Percentiles rank a stretch among this genome's conserved stretches.
Conservation (phyloP, 2,113 vertebrate species). For the Chaetodon auriga region DNA sequence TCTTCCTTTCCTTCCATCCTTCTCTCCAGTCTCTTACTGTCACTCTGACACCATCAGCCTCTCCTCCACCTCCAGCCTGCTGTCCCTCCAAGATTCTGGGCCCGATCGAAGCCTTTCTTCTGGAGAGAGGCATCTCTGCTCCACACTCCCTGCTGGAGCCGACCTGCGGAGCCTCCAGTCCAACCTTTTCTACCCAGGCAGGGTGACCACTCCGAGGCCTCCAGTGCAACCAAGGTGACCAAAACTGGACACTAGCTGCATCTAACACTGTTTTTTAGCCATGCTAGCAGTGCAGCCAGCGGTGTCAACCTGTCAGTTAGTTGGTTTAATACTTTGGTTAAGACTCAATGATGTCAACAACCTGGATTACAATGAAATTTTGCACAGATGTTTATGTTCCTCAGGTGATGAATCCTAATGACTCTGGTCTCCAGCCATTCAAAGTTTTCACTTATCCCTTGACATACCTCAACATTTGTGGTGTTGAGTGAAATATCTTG, state of each 20-base stretch:
- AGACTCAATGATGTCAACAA: not conserved
- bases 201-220: slow-evolving; percentile 68
- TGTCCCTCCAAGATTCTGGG: slow-evolving; percentile 89
- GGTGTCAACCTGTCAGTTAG: too few relatives aligned
- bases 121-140: slow-evolving; percentile 58
- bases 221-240: slow-evolving; percentile 59
- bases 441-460: not conserved
- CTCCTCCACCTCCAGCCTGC: slow-evolving; percentile 87
- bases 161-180: slow-evolving; percentile 68
- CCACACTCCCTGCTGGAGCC: slow-evolving; percentile 72
- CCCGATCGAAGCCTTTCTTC: slow-evolving; percentile 50
- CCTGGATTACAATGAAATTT: not conserved
- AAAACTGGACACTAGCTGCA: not conserved
- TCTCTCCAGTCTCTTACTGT: slow-evolving; percentile 34
- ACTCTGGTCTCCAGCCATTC: too few relatives aligned
- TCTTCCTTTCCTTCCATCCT: not conserved
- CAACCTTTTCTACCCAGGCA: slow-evolving; percentile 71
- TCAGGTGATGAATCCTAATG: too few relatives aligned
- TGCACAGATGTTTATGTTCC: too few relatives aligned
- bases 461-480: not conserved
- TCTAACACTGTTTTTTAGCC: not conserved
- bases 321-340: not conserved
- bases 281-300: too few relatives aligned
- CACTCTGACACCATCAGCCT: slow-evolving; percentile 84
- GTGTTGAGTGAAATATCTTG: not conserved